These are phyloP conservation scores for Vidua macroura DNA, from an alignment of 2,113 vertebrate genomes.

Conservation along the genomic window DNA sequence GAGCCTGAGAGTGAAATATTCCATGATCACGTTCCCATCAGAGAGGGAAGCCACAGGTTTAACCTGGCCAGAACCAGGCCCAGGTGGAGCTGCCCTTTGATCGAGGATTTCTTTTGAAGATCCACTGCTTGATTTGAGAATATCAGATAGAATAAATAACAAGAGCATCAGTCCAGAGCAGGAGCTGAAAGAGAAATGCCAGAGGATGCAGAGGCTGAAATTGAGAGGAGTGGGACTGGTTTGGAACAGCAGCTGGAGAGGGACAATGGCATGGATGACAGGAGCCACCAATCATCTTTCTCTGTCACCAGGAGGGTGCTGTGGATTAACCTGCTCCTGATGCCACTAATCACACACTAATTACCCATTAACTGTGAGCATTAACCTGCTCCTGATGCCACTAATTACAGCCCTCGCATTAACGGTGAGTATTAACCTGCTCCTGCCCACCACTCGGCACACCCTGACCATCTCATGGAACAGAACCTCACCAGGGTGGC, in stretches of 20 bases:
- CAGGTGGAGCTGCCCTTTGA: not conserved
- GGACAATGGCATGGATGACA: not conserved
- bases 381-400: not conserved
- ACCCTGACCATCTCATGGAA: not conserved
- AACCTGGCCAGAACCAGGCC: not conserved
- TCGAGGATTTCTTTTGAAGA: constrained; percentile 10
- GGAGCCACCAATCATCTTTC: not conserved
- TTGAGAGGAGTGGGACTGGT: not conserved
- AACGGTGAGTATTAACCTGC: not conserved
- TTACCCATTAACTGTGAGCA: not conserved
- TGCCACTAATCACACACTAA: not conserved
- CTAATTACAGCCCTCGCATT: not conserved
- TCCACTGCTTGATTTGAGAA: not conserved
- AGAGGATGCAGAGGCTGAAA: not conserved
- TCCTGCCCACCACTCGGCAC: not conserved
- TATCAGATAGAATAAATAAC: constrained; percentile 39
- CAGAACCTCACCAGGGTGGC: not conserved
- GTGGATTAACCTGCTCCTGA: not conserved
- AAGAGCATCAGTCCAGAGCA: not conserved
- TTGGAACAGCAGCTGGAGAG: not conserved
- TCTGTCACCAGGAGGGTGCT: not conserved
- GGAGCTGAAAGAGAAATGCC: not conserved
- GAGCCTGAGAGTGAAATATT: not conserved
- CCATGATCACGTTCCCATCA: not conserved
- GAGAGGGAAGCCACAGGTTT: not conserved